Conservation (phyloP, 1,140 invertebrate genomes). For the Aphelinus atriplicis region DNA sequence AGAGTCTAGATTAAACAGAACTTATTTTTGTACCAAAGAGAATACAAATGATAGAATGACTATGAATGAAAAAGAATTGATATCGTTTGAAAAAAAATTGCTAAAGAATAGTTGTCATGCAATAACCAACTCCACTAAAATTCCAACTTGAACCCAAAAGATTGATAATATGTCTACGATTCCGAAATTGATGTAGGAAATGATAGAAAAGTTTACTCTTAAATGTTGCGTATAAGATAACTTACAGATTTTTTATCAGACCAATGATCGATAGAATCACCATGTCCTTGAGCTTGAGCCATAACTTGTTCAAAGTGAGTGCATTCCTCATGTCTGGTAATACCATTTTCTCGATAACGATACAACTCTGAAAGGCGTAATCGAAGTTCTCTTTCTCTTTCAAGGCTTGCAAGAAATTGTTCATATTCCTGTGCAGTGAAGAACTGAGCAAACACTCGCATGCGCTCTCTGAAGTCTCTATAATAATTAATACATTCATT, state of each 20-base stretch:
- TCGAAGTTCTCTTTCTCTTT: constrained; percentile 85
- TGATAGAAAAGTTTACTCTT: constrained; percentile 7
- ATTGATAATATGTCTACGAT: constrained; percentile 20
- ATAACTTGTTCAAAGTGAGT: constrained; percentile 81
- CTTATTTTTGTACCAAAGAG: no score
- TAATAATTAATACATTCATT: constrained; percentile 24
- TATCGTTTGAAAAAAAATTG: constrained; percentile 15
- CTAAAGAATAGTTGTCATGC: constrained; percentile 31
- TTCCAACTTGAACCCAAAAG: constrained; percentile 29
- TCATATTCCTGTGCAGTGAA: constrained; percentile 86
- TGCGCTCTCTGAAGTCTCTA: constrained; percentile 81
- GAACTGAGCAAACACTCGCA: constrained; percentile 88
- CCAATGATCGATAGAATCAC: constrained; percentile 60
- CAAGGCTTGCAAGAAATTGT: constrained; percentile 78
- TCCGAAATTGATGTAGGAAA: background rate
- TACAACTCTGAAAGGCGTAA: constrained; percentile 83
- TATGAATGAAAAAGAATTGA: no score
- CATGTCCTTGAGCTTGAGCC: constrained; percentile 59
- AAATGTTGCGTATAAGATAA: constrained; percentile 31
- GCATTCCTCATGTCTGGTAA: constrained; percentile 83
- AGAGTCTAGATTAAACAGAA: no score
- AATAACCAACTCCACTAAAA: constrained; percentile 38
- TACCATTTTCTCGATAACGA: constrained; percentile 82
- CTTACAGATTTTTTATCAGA: constrained; percentile 71
- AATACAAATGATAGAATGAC: no score